Conservation (phyloP, 1,140 invertebrate species). For the Drosophila navojoa region DNA sequence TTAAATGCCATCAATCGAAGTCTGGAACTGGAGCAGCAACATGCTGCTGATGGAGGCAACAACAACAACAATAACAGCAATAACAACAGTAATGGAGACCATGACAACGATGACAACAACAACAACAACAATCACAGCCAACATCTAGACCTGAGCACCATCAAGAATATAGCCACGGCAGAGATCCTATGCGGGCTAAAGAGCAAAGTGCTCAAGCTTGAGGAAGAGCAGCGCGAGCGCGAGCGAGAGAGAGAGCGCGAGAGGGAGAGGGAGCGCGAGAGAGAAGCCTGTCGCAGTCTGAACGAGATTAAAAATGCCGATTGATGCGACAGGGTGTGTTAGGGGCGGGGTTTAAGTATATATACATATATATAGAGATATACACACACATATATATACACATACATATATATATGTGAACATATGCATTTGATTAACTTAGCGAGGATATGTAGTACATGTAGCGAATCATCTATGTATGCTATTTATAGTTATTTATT, state of each 20-base stretch:
- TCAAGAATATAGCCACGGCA: slow-evolving; percentile 80
- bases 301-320: slow-evolving; percentile 79
- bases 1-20: slow-evolving; percentile 70
- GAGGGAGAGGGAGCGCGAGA: slow-evolving; percentile 57
- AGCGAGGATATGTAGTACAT: slow-evolving; percentile 41
- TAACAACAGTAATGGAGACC: slow-evolving; percentile 43
- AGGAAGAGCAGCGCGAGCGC: slow-evolving; percentile 71
- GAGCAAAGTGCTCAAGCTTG: slow-evolving; percentile 81
- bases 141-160: slow-evolving; percentile 76
- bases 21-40: slow-evolving; percentile 38
- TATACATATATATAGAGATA: not conserved
- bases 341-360: slow-evolving; percentile 34
- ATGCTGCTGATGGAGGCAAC: not conserved
- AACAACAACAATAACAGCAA: slow-evolving; percentile 38
- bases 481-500: slow-evolving; percentile 82
- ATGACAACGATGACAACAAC: slow-evolving; percentile 50
- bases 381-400: slow-evolving; percentile 6
- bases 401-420: slow-evolving; percentile 20
- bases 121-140: slow-evolving; percentile 71
- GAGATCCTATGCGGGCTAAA: slow-evolving; percentile 78
- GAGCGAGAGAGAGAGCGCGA: slow-evolving; percentile 64
- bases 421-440: slow-evolving; percentile 74
- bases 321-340: slow-evolving; percentile 38
- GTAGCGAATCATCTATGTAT: slow-evolving; percentile 55
- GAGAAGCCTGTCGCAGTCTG: slow-evolving; percentile 67